These are phyloP conservation scores for Chloromyia formosa DNA, from an alignment of 2,888 invertebrate species.

Conservation along the genomic window DNA sequence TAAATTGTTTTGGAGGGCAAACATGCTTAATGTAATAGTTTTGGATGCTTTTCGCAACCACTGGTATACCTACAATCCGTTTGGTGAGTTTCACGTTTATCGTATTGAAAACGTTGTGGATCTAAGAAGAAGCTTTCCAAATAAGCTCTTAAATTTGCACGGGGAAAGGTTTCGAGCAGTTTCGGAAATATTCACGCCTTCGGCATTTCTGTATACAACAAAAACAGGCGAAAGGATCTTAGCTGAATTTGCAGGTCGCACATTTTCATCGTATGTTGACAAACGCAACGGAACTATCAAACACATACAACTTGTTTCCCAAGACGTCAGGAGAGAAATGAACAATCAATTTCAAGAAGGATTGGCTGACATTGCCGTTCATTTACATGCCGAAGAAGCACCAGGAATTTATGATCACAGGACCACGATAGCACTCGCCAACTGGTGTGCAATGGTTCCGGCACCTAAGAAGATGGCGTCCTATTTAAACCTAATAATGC, in stretches of 20 bases:
- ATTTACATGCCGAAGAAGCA: neutral
- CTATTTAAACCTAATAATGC: constrained; percentile 6
- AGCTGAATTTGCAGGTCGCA: constrained; percentile 9
- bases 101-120: neutral
- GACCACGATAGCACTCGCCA: neutral
- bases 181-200: neutral
- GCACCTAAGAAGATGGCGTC: neutral
- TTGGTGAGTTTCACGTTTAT: neutral
- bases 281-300: constrained; percentile 11
- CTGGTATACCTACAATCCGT: constrained; percentile 14
- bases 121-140: constrained; percentile 8
- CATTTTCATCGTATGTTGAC: neutral
- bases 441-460: constrained; percentile 36
- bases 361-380: neutral
- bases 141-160: constrained; percentile 10
- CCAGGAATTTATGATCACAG: neutral
- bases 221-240: neutral
- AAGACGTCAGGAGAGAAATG: neutral
- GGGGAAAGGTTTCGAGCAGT: neutral
- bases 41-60: no score
- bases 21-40: constrained; percentile 11
- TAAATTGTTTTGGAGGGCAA: constrained; percentile 5
- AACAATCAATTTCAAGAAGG: neutral
- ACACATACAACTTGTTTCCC: neutral
- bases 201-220: constrained; percentile 11